Conservation (phyloP, 2,888 invertebrate species). For the Plebejus anna region DNA sequence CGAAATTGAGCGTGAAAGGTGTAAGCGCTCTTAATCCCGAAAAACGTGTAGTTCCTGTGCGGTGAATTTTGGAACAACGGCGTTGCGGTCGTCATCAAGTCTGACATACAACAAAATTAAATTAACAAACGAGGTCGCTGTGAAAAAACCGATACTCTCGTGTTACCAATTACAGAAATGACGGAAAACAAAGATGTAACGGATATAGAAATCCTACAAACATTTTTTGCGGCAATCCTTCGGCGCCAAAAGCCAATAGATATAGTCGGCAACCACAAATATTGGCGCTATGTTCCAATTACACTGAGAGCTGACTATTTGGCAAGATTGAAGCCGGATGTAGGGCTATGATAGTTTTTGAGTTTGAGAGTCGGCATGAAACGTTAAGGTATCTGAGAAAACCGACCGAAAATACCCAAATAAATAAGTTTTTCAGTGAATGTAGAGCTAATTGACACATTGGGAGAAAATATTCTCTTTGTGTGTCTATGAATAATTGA, state of each 20-base stretch:
- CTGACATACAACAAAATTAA: too few relatives aligned
- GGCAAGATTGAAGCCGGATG: slow-evolving; percentile 34
- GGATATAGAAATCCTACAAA: not conserved
- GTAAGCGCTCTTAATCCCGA: too few relatives aligned
- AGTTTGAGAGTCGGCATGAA: not conserved
- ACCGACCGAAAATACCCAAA: not conserved
- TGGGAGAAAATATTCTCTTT: too few relatives aligned
- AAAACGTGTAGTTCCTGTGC: too few relatives aligned
- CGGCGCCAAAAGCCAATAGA: slow-evolving; percentile 45
- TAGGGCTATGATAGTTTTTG: slow-evolving; percentile 18
- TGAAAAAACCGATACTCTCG: not conserved
- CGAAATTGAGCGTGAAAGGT: too few relatives aligned
- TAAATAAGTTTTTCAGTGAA: not conserved
- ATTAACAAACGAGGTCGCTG: not conserved
- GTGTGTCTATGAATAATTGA: too few relatives aligned
- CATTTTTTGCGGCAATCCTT: slow-evolving; percentile 32
- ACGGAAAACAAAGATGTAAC: not conserved
- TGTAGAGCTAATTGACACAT: too few relatives aligned
- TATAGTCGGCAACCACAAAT: slow-evolving; percentile 55
- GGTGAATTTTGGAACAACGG: too few relatives aligned
- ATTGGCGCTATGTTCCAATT: slow-evolving; percentile 57
- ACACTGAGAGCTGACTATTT: slow-evolving; percentile 49
- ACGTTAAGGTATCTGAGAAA: not conserved
- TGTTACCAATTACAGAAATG: not conserved
- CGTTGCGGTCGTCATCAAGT: too few relatives aligned